These are phyloP conservation scores for Ochotona princeps DNA, from an alignment of 2,113 vertebrate species.

Conservation along the genomic window DNA sequence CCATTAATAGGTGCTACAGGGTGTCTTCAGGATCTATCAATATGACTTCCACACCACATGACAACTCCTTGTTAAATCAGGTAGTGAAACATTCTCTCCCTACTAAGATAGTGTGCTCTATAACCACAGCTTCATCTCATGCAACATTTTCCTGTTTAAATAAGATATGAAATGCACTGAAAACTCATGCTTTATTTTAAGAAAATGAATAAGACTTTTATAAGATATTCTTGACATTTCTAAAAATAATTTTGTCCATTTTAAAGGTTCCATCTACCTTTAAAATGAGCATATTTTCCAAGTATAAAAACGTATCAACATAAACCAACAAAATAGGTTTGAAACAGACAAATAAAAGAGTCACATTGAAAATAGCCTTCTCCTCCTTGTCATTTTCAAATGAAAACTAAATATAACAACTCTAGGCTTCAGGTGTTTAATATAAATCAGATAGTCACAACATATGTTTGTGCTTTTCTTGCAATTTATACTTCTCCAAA, in stretches of 20 bases:
- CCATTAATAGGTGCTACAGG: background rate
- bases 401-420: constrained; percentile 46
- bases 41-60: background rate
- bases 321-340: background rate
- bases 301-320: background rate
- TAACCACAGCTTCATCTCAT: background rate
- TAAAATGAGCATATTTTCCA: background rate
- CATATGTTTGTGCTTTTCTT: background rate
- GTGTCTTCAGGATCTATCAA: background rate
- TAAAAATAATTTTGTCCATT: background rate
- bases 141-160: background rate
- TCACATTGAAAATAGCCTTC: background rate
- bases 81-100: background rate
- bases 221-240: background rate
- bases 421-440: background rate
- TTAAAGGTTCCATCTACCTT: background rate
- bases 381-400: constrained; percentile 52
- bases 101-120: background rate
- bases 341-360: constrained; percentile 9
- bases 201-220: background rate
- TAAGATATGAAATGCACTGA: background rate
- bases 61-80: background rate
- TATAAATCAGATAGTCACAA: constrained; percentile 37
- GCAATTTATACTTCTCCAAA: constrained; percentile 35
- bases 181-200: background rate